Evolutionary conservation across 2,113 vertebrate species (phyloP).

Genomic region (Notarius lentiginosus): DNA sequence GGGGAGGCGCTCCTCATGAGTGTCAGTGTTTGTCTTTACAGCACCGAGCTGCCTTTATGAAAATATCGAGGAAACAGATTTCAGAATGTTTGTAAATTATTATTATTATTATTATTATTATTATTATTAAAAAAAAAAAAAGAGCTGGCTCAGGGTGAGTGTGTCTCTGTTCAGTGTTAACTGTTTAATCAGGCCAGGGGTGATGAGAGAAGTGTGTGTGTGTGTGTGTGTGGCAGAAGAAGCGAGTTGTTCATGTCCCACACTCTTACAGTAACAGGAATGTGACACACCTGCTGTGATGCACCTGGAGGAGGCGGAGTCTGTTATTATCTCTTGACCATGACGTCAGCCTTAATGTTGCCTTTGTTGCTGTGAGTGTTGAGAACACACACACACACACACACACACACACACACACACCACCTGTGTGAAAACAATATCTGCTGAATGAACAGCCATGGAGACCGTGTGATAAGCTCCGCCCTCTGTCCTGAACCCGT

Average conservation of each 20-base stretch:
- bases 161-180: no score
- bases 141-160: not conserved
- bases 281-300: not conserved
- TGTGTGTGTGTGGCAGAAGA: not conserved
- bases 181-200: no score
- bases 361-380: not conserved
- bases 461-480: not conserved
- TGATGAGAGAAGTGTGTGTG: not conserved
- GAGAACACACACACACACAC: not conserved
- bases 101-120: slow-evolving; percentile 37
- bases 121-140: not conserved
- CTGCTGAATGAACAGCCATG: not conserved
- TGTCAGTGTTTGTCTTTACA: not conserved
- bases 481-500: not conserved
- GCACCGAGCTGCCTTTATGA: not conserved
- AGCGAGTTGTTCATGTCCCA: not conserved
- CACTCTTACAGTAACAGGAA: not conserved
- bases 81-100: slow-evolving; percentile 43
- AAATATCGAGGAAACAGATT: not conserved
- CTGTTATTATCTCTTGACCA: not conserved
- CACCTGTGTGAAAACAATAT: not conserved
- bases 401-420: not conserved
- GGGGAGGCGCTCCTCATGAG: not conserved
- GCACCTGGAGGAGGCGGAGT: not conserved
- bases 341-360: not conserved